phyloP scores from a whole-genome alignment of 1,140 invertebrate species.

The Anastatus disparis region DNA sequence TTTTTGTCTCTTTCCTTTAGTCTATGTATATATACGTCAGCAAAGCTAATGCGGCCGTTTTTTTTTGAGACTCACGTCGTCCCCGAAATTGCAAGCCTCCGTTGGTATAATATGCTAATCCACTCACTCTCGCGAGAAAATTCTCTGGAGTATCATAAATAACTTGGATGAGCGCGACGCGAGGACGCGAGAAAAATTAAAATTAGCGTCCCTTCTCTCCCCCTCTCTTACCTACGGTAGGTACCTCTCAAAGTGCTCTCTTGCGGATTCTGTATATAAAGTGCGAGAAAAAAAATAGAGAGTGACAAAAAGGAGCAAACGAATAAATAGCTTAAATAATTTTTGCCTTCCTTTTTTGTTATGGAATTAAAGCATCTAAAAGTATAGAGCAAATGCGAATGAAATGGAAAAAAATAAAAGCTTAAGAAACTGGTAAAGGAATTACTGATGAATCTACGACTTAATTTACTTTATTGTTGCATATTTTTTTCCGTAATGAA shows the following conservation, averaged over 20 bases:
- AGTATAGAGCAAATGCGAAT: too few relatives aligned
- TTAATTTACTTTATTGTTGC: too few relatives aligned
- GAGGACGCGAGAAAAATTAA: conserved; percentile 46
- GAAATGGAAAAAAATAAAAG: too few relatives aligned
- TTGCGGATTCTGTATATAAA: background rate
- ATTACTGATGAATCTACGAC: too few relatives aligned
- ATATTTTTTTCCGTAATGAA: too few relatives aligned
- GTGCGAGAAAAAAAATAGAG: background rate
- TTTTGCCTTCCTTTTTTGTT: conserved; percentile 1
- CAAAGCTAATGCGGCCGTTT: background rate
- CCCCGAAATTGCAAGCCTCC: conserved; percentile 24
- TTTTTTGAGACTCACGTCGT: background rate
- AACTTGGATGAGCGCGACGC: conserved; percentile 25
- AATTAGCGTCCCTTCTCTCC: conserved; percentile 34
- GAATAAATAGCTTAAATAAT: conserved; percentile 40
- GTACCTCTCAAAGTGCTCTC: conserved; percentile 12
- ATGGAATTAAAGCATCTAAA: too few relatives aligned
- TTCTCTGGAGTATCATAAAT: conserved; percentile 40
- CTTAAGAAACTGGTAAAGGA: too few relatives aligned
- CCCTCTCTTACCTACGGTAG: background rate
- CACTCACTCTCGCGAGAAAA: conserved; percentile 26
- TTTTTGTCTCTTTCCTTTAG: background rate
- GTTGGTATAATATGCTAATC: conserved; percentile 45
- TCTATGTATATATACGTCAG: background rate
- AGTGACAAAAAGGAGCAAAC: too few relatives aligned